Conservation (phyloP, 1,140 invertebrate species). For the Reticulitermes speratus region DNA sequence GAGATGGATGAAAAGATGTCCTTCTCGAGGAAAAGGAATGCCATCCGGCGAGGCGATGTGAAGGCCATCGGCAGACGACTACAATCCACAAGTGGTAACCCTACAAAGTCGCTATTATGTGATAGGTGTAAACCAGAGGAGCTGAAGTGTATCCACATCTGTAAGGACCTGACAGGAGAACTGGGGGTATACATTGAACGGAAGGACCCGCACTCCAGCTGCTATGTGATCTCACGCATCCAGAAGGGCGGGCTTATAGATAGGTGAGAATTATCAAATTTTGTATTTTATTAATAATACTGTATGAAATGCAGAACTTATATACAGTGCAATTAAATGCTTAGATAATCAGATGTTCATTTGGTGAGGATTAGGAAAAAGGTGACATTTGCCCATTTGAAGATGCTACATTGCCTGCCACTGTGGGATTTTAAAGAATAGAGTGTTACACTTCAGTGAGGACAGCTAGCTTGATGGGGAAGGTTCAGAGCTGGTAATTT, state of each 20-base stretch:
- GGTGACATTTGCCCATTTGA: too few relatives aligned
- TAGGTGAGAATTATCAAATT: slow-evolving; percentile 46
- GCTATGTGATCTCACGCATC: slow-evolving; percentile 61
- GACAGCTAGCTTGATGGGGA: too few relatives aligned
- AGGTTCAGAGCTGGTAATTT: too few relatives aligned
- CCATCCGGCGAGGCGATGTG: slow-evolving; percentile 34
- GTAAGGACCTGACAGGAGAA: slow-evolving; percentile 52
- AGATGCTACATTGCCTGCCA: too few relatives aligned
- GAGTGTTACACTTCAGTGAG: too few relatives aligned
- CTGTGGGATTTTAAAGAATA: too few relatives aligned
- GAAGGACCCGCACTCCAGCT: slow-evolving; percentile 49
- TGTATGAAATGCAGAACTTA: background rate
- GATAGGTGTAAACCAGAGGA: slow-evolving; percentile 37
- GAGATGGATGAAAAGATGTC: slow-evolving; percentile 38
- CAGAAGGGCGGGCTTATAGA: slow-evolving; percentile 57
- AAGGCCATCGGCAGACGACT: background rate
- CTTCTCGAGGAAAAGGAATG: slow-evolving; percentile 38
- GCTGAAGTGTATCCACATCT: slow-evolving; percentile 44
- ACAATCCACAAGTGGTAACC: background rate
- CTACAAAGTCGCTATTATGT: background rate
- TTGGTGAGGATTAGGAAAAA: too few relatives aligned
- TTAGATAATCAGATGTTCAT: too few relatives aligned
- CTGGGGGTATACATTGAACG: slow-evolving; percentile 61
- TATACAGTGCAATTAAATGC: too few relatives aligned
- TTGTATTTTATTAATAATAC: slow-evolving; percentile 15